phyloP scores from a whole-genome alignment of 30 jellyfish, hydroid and myxozoan genomes.

The Aurelia aurita region DNA sequence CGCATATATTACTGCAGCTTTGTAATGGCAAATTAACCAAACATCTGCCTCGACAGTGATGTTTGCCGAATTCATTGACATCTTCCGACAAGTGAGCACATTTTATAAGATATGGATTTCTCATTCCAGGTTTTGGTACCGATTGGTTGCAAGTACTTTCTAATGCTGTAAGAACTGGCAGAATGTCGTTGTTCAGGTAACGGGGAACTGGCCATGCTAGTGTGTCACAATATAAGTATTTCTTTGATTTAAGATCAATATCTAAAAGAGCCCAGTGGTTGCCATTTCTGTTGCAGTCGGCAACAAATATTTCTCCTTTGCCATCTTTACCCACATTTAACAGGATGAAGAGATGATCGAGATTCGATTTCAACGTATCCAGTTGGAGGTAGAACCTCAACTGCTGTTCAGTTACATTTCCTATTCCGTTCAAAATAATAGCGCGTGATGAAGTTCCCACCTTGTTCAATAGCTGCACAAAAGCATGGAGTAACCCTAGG shows the following conservation, averaged over 20 bases:
- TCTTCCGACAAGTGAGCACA: too few relatives aligned
- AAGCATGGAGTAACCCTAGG: conserved; percentile 11
- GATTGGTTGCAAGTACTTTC: too few relatives aligned
- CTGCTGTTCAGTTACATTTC: not conserved
- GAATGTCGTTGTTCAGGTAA: not conserved
- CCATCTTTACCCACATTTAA: conserved; percentile 9
- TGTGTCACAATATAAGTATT: conserved; percentile 12
- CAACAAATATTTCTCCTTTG: not conserved
- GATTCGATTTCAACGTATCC: not conserved
- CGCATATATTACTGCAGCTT: too few relatives aligned
- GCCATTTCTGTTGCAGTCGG: not conserved
- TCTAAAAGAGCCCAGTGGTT: conserved; percentile 16
- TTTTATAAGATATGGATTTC: too few relatives aligned
- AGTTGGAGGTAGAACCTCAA: not conserved
- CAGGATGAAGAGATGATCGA: not conserved
- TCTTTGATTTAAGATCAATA: not conserved
- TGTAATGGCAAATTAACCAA: too few relatives aligned
- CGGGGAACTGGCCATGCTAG: conserved; percentile 22
- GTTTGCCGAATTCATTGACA: too few relatives aligned
- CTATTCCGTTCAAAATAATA: conserved; percentile 5
- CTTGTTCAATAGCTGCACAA: not conserved
- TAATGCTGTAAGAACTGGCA: too few relatives aligned
- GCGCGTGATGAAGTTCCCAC: not conserved
- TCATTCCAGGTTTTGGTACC: too few relatives aligned
- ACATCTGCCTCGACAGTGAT: too few relatives aligned